phyloP scores from a whole-genome alignment of 2,797 vertebrate genomes.

The Nothura maculosa region DNA sequence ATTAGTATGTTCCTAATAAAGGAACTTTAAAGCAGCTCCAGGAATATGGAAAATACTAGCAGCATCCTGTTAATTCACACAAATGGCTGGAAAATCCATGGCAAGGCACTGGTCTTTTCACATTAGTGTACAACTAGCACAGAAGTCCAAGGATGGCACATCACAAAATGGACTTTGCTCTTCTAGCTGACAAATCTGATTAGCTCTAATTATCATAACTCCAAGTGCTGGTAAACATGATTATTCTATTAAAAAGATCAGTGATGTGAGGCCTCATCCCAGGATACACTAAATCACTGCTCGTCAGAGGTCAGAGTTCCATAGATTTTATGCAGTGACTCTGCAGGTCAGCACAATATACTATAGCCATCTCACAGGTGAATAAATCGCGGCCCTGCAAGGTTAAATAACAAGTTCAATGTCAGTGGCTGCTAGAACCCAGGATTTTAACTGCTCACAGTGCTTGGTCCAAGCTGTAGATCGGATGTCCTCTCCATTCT shows the following conservation, averaged over 20 bases:
- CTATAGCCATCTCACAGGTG: background rate
- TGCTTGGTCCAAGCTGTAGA: background rate
- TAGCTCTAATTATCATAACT: background rate
- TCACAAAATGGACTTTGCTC: background rate
- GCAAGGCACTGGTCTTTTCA: background rate
- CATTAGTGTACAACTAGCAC: background rate
- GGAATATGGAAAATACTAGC: background rate
- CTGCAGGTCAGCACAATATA: background rate
- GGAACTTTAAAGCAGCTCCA: background rate
- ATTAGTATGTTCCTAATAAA: too few species aligned
- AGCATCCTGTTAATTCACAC: background rate
- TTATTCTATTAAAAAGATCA: background rate
- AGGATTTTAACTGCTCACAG: background rate
- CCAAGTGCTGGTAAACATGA: background rate
- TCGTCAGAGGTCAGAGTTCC: background rate
- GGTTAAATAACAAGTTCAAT: background rate
- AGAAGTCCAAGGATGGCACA: background rate
- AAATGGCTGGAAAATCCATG: background rate
- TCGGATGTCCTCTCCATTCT: background rate
- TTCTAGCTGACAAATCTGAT: background rate
- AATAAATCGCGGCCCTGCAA: background rate
- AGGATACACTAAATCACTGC: background rate
- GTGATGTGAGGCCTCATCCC: background rate
- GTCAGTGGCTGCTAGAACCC: background rate
- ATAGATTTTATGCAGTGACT: background rate